Conservation (phyloP, 2,797 vertebrate species). For the Botia kubotai region DNA sequence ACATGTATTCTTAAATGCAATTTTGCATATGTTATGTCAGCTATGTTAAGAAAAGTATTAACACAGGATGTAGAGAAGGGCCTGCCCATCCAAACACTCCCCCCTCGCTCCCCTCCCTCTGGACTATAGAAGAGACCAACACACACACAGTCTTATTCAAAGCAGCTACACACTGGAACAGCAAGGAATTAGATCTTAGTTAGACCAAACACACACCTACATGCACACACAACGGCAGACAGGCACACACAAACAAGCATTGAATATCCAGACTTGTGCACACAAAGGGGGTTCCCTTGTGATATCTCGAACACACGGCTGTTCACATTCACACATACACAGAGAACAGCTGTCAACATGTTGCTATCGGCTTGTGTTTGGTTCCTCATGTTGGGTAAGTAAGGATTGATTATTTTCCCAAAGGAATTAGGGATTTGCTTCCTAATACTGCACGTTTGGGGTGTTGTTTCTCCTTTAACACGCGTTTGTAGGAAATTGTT, state of each 20-base stretch:
- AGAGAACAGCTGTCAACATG: constrained; percentile 68
- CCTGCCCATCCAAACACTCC: background rate
- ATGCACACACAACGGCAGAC: background rate
- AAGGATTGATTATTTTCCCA: background rate
- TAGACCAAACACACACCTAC: background rate
- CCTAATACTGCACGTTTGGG: background rate
- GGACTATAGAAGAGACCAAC: background rate
- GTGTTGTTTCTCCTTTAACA: background rate
- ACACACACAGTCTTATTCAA: constrained; percentile 22
- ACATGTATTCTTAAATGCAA: background rate
- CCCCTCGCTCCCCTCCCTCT: background rate
- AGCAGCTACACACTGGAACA: constrained; percentile 6
- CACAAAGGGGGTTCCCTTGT: constrained; percentile 29
- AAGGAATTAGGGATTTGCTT: background rate
- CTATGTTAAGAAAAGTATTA: background rate
- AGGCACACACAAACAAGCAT: constrained; percentile 27
- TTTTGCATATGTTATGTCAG: background rate
- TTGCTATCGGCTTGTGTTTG: constrained; percentile 64
- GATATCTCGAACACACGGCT: constrained; percentile 40
- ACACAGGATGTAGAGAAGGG: constrained; percentile 5
- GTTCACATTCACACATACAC: constrained; percentile 12
- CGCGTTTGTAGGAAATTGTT: background rate
- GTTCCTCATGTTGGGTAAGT: constrained; percentile 75
- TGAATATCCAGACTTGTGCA: constrained; percentile 5
- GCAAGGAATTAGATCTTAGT: background rate